These are phyloP conservation scores for Coenobita brevimanus DNA, from an alignment of 1,140 invertebrate species.

Conservation along the genomic window DNA sequence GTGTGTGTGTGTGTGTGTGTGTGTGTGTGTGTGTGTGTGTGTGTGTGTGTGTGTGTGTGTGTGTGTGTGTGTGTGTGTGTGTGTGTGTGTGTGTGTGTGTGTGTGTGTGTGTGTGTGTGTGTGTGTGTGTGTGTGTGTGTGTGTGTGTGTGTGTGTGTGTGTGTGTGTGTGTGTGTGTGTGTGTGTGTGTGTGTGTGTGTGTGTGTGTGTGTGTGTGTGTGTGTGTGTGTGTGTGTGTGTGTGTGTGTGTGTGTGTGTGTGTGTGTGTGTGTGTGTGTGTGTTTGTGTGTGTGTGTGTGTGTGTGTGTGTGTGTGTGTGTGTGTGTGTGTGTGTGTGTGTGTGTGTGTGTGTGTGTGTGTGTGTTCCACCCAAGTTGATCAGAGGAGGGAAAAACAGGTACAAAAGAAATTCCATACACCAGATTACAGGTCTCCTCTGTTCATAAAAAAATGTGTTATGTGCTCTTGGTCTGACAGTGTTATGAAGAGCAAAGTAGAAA, in stretches of 20 bases:
- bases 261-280: too few species aligned
- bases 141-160: neutral
- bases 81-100: constrained; percentile 7
- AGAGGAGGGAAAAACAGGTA: too few species aligned
- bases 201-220: too few species aligned
- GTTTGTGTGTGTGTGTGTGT: too few species aligned
- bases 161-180: constrained; percentile 17
- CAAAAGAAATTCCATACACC: too few species aligned
- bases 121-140: neutral
- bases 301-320: neutral
- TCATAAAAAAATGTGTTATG: too few species aligned
- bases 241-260: too few species aligned
- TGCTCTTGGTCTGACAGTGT: too few species aligned
- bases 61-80: constrained; percentile 14
- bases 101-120: neutral
- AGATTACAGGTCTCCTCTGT: too few species aligned
- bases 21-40: constrained; percentile 14
- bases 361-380: too few species aligned
- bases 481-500: too few species aligned
- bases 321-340: neutral
- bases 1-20: neutral
- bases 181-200: constrained; percentile 17
- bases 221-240: too few species aligned
- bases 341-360: neutral
- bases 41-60: constrained; percentile 14